These are phyloP conservation scores for Pammene fasciana DNA, from an alignment of 2,888 invertebrate genomes.

Conservation along the genomic window DNA sequence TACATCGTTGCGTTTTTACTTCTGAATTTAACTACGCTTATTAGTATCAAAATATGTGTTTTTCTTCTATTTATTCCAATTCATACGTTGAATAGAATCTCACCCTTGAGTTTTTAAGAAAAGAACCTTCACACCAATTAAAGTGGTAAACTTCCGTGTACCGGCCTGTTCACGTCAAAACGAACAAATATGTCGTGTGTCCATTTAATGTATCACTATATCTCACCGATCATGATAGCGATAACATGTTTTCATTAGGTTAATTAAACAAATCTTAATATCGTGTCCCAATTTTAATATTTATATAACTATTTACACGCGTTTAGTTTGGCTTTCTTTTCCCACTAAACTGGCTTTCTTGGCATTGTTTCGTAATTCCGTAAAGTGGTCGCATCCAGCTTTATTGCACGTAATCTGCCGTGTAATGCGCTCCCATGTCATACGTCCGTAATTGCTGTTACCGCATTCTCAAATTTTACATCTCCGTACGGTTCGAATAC, in stretches of 20 bases:
- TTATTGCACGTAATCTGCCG: slow-evolving; percentile 70
- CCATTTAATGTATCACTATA: slow-evolving; percentile 46
- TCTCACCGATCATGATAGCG: slow-evolving; percentile 52
- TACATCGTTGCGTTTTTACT: too few species aligned
- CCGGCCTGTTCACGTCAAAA: slow-evolving; percentile 48
- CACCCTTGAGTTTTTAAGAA: slow-evolving; percentile 60
- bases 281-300: slow-evolving; percentile 49
- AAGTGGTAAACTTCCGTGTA: slow-evolving; percentile 61
- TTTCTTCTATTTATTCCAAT: slow-evolving; percentile 48
- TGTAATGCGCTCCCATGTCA: slow-evolving; percentile 72
- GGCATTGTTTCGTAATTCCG: slow-evolving; percentile 76
- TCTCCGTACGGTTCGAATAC: slow-evolving; percentile 52
- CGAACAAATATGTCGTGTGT: slow-evolving; percentile 52
- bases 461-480: slow-evolving; percentile 62
- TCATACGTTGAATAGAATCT: slow-evolving; percentile 59
- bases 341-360: slow-evolving; percentile 71
- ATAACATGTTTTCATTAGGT: slow-evolving; percentile 34
- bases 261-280: slow-evolving; percentile 34
- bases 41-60: neutral
- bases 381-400: slow-evolving; percentile 60
- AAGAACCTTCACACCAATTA: slow-evolving; percentile 62
- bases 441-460: slow-evolving; percentile 66
- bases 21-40: too few species aligned
- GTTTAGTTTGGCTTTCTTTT: slow-evolving; percentile 72
- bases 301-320: slow-evolving; percentile 51